Conservation (phyloP, 2,888 invertebrate species). For the Apotomis betuletana region DNA sequence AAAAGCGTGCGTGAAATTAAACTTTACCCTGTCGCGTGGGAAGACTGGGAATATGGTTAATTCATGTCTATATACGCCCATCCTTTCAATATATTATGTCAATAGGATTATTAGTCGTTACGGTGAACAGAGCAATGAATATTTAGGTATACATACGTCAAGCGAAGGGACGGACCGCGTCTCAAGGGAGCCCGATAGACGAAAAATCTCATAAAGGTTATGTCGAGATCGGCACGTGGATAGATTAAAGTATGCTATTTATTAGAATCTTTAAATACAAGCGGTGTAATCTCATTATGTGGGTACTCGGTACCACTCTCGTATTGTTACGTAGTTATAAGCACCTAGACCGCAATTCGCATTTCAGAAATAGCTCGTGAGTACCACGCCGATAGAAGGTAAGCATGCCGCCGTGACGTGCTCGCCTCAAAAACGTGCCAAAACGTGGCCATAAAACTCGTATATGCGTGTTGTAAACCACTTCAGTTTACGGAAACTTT, state of each 20-base stretch:
- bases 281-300: slow-evolving; percentile 40
- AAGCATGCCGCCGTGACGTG: slow-evolving; percentile 53
- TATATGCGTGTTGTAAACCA: slow-evolving; percentile 53
- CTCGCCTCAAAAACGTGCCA: slow-evolving; percentile 54
- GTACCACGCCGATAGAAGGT: slow-evolving; percentile 56
- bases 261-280: slow-evolving; percentile 13
- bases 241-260: slow-evolving; percentile 19
- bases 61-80: not conserved
- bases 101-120: slow-evolving; percentile 27
- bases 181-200: slow-evolving; percentile 21
- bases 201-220: slow-evolving; percentile 32
- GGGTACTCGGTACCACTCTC: slow-evolving; percentile 53
- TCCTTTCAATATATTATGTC: slow-evolving; percentile 4
- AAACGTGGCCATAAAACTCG: slow-evolving; percentile 59
- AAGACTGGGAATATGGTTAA: slow-evolving; percentile 25
- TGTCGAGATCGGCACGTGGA: slow-evolving; percentile 23
- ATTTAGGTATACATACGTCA: not conserved
- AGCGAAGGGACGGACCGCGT: slow-evolving; percentile 16
- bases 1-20: slow-evolving; percentile 34
- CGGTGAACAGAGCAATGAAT: slow-evolving; percentile 15
- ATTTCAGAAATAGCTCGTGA: slow-evolving; percentile 67
- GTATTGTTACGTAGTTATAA: slow-evolving; percentile 64
- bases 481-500: slow-evolving; percentile 38
- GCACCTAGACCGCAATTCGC: slow-evolving; percentile 61
- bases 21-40: slow-evolving; percentile 29